Evolutionary conservation across 2,113 vertebrate species (phyloP).

Genomic region (Colinus virginianus): DNA sequence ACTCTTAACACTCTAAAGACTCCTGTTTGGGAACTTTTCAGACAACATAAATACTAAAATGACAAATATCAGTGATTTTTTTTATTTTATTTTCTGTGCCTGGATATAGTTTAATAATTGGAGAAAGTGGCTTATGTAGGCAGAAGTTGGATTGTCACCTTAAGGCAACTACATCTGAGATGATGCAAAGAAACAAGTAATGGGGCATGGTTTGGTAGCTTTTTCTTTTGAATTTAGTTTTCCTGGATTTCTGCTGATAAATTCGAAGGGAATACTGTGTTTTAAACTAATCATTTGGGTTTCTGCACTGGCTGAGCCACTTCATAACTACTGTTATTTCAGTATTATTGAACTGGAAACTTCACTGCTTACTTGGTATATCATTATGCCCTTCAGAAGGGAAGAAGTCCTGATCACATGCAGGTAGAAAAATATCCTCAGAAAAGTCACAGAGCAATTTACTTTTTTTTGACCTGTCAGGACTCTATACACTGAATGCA

Average conservation of each 20-base stretch:
- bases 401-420: neutral
- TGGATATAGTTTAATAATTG: neutral
- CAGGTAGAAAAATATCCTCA: neutral
- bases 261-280: neutral
- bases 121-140: constrained; percentile 31
- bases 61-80: constrained; percentile 62
- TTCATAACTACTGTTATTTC: neutral
- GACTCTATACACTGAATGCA: neutral
- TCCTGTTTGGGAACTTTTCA: constrained; percentile 16
- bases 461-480: neutral
- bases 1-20: neutral
- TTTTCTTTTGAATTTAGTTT: constrained; percentile 5
- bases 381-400: neutral
- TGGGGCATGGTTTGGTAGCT: neutral
- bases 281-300: neutral
- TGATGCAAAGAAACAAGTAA: constrained; percentile 24
- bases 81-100: neutral
- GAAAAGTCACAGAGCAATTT: neutral
- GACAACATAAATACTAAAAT: constrained; percentile 58
- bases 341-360: neutral
- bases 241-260: neutral
- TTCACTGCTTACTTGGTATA: neutral
- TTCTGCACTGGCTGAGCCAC: neutral
- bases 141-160: constrained; percentile 33
- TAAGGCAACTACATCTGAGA: constrained; percentile 42